These are phyloP conservation scores for Auanema freiburgensis DNA, from an alignment of 2,888 invertebrate species.

Conservation along the genomic window DNA sequence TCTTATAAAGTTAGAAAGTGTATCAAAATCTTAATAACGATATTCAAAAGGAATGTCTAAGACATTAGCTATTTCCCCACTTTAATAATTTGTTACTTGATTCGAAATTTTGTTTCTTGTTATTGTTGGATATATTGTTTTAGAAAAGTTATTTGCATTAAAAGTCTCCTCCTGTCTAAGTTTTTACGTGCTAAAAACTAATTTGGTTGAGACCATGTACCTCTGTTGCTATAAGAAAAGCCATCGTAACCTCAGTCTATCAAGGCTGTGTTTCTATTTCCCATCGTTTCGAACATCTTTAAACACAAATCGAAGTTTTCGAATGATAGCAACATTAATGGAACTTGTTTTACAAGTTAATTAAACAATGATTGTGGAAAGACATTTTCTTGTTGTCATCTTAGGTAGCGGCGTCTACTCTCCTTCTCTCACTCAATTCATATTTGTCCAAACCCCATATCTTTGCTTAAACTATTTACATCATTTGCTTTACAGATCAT, in stretches of 20 bases:
- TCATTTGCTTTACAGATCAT: conserved; percentile 33
- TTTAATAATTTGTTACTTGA: background rate
- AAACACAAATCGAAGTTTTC: background rate
- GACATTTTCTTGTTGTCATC: no score
- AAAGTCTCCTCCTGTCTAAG: background rate
- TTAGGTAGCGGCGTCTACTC: no score
- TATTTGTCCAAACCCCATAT: background rate
- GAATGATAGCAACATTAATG: no score
- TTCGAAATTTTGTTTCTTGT: conserved; percentile 1
- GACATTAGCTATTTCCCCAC: background rate
- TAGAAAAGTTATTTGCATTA: conserved; percentile 1
- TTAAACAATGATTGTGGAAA: no score
- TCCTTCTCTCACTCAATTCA: background rate
- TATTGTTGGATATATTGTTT: background rate
- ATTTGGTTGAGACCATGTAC: no score
- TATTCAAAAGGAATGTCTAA: conserved; percentile 1
- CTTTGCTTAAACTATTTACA: background rate
- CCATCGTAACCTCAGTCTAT: no score
- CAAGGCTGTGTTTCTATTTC: background rate
- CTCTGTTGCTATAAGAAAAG: no score
- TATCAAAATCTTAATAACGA: background rate
- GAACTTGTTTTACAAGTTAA: no score
- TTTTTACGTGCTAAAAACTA: background rate
- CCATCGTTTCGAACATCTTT: background rate
- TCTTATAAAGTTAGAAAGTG: background rate